Evolutionary conservation across 2,797 vertebrate species (phyloP).

Genomic region (Platyrinchus mystaceus): DNA sequence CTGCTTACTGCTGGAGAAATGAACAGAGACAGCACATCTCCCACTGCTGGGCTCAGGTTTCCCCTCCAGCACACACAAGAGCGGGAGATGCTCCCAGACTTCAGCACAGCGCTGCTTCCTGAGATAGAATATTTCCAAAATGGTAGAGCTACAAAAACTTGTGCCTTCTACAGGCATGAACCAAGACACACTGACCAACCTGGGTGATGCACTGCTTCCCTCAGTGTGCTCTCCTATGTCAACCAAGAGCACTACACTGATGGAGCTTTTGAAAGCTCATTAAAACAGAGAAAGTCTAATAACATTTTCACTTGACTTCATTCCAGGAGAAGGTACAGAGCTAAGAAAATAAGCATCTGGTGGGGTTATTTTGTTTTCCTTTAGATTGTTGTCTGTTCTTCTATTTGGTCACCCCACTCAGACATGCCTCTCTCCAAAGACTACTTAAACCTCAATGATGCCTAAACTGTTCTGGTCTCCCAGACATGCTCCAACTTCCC

Average conservation of each 20-base stretch:
- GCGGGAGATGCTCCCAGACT: background rate
- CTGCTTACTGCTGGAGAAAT: constrained; percentile 16
- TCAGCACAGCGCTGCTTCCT: background rate
- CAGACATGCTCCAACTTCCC: background rate
- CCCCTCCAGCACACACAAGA: background rate
- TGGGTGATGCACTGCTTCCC: background rate
- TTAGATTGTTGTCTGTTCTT: background rate
- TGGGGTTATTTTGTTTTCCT: background rate
- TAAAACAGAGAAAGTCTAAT: background rate
- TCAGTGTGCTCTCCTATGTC: background rate
- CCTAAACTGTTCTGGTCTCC: background rate
- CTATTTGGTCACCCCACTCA: background rate
- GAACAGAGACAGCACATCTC: background rate
- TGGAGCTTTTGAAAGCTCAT: background rate
- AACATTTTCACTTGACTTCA: background rate
- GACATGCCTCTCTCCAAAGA: background rate
- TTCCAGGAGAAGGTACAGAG: background rate
- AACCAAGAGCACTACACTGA: background rate
- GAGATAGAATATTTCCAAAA: background rate
- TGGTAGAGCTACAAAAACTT: background rate
- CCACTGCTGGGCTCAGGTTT: constrained; percentile 8
- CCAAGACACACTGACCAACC: background rate
- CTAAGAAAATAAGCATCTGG: background rate
- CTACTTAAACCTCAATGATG: background rate
- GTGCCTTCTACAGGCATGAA: background rate